Evolutionary conservation across 1,140 invertebrate species (phyloP).

Genomic region (Euschistus heros): DNA sequence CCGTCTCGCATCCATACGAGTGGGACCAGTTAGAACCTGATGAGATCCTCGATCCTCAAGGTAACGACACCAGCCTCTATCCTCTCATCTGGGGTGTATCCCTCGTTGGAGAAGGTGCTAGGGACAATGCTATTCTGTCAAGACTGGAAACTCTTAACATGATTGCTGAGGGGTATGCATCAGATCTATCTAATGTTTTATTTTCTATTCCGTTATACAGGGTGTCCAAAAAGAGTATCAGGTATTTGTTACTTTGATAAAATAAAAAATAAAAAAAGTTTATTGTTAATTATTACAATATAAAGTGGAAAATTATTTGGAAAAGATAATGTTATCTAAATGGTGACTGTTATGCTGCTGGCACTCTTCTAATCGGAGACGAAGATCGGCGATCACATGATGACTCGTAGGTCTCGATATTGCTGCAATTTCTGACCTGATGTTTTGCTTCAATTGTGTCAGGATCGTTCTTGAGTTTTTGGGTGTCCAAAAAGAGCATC

Average conservation of each 20-base stretch:
- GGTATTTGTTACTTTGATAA: too few species aligned
- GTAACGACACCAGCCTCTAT: background rate
- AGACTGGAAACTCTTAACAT: background rate
- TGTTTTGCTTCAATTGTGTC: too few species aligned
- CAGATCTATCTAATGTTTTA: background rate
- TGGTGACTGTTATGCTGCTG: too few species aligned
- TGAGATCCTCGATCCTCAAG: background rate
- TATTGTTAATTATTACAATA: too few species aligned
- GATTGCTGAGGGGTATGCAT: background rate
- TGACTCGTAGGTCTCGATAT: background rate
- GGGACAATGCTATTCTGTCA: background rate
- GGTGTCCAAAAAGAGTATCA: too few species aligned
- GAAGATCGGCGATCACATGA: background rate
- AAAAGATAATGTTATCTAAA: too few species aligned
- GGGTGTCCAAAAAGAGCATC: too few species aligned
- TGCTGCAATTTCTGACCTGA: background rate
- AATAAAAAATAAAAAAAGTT: too few species aligned
- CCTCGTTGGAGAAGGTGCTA: background rate
- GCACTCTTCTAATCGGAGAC: background rate
- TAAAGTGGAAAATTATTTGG: too few species aligned
- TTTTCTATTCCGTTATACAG: background rate
- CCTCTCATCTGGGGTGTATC: constrained; percentile 7
- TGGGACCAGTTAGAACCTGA: constrained; percentile 7
- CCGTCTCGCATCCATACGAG: background rate
- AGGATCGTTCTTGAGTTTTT: too few species aligned